Evolutionary conservation across 2,797 vertebrate genomes (phyloP).

Genomic region (Phyllotis vaccarum): DNA sequence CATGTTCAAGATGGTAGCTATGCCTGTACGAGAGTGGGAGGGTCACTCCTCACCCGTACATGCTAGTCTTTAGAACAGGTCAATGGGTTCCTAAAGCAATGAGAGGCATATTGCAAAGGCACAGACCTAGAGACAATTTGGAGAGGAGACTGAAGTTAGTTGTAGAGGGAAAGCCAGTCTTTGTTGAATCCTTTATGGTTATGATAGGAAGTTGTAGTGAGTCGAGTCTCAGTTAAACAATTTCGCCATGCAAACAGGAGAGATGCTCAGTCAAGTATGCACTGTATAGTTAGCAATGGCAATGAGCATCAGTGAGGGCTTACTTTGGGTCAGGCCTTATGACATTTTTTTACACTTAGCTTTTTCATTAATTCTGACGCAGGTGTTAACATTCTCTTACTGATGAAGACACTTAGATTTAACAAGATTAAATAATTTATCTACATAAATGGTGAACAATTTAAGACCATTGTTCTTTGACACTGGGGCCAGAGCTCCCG

Average conservation of each 20-base stretch:
- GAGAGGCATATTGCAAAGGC: not conserved
- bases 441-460: not conserved
- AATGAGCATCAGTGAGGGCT: not conserved
- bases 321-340: not conserved
- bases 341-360: not conserved
- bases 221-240: not conserved
- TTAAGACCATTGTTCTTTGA: conserved; percentile 2
- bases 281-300: not conserved
- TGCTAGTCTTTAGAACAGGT: not conserved
- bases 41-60: too few species aligned
- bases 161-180: not conserved
- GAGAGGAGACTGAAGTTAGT: not conserved
- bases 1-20: not conserved
- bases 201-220: not conserved
- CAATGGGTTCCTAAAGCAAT: not conserved
- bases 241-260: not conserved
- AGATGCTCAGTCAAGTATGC: not conserved
- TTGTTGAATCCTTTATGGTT: not conserved
- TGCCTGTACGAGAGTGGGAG: not conserved
- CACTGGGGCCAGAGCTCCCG: not conserved
- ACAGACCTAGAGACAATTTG: not conserved
- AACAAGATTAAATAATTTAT: conserved; percentile 21
- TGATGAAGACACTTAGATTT: not conserved
- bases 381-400: not conserved
- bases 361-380: not conserved